Evolutionary conservation across 2,888 invertebrate genomes (phyloP).

Genomic region (Drosophila testacea): DNA sequence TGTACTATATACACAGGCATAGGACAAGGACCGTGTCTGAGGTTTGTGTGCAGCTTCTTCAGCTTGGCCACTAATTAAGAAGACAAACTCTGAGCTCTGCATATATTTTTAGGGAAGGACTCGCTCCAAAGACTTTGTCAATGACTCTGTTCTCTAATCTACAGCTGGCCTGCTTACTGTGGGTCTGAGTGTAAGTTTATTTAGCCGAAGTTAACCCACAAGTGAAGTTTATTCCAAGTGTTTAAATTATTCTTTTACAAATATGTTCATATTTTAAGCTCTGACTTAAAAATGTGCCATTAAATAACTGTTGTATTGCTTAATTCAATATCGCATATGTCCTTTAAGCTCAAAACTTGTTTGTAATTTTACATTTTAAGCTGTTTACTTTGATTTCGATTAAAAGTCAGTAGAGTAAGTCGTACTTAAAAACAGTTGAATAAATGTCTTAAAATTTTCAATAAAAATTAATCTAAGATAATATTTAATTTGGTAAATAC

Average conservation of each 20-base stretch:
- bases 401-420: neutral
- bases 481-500: no score
- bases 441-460: no score
- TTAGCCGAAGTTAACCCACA: constrained; percentile 32
- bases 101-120: constrained; percentile 35
- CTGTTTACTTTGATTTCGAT: neutral
- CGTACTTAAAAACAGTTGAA: no score
- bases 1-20: neutral
- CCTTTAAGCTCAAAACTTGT: neutral
- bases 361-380: neutral
- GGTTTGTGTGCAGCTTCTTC: constrained; percentile 39
- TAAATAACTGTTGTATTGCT: neutral
- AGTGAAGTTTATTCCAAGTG: constrained; percentile 42
- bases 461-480: no score
- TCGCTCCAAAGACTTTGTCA: constrained; percentile 18
- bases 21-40: constrained; percentile 28
- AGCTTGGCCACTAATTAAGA: constrained; percentile 77
- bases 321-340: neutral
- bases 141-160: neutral
- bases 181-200: constrained; percentile 10
- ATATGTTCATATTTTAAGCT: constrained; percentile 10
- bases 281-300: neutral
- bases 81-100: constrained; percentile 66
- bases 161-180: neutral
- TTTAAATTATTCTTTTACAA: constrained; percentile 1